Percentiles rank a stretch among this genome's conserved stretches.
phyloP scores from a whole-genome alignment of 1,140 invertebrate genomes.

The Augochlora pura region DNA sequence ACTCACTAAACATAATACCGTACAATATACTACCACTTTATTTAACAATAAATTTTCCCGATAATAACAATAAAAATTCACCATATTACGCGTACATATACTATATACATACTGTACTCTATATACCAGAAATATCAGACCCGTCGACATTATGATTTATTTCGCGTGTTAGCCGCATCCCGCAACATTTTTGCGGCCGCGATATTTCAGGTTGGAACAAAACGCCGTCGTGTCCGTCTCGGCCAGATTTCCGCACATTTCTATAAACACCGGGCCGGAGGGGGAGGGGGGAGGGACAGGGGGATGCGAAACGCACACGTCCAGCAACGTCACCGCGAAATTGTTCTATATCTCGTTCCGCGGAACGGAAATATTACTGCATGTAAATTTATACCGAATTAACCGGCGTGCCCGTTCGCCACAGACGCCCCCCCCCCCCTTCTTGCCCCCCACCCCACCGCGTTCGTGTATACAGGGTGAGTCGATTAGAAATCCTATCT shows the following conservation, averaged over 20 bases:
- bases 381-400: conserved; percentile 44
- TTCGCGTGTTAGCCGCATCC: background rate
- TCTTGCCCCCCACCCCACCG: conserved; percentile 1
- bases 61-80: no score
- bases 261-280: background rate
- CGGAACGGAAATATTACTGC: conserved; percentile 38
- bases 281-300: no score
- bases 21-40: no score
- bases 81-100: no score
- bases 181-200: background rate
- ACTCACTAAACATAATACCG: no score
- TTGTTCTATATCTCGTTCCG: background rate
- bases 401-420: conserved; percentile 3
- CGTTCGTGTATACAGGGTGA: background rate
- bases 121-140: no score
- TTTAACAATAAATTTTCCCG: no score
- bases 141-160: background rate
- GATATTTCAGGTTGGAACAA: background rate
- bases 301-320: background rate
- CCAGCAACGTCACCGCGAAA: background rate
- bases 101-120: no score
- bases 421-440: background rate
- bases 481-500: no score
- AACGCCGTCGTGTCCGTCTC: background rate
- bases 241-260: background rate